Evolutionary conservation across 2,113 vertebrate genomes (phyloP), one percentile per base, ranked within the genome.

Genomic region (Petromus typicus): DNA sequence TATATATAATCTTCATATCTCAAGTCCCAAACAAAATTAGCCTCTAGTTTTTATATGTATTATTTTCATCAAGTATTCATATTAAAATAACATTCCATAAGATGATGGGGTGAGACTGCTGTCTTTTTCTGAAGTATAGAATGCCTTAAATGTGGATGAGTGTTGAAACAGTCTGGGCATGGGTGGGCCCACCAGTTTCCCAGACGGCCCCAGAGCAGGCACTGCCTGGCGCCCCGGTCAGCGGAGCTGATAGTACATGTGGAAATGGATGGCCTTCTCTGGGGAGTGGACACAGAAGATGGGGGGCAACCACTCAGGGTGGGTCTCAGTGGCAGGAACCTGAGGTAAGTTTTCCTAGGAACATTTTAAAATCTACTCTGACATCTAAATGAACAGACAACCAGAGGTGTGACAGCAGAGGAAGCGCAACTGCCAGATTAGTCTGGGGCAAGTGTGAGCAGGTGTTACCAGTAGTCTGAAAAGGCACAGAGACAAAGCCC

Each of bases 1-100:
- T 79, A 90, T 51, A 69, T n/a, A 94, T 20, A 79, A 40, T 78
- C 69, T 94, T 90, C 56, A 80, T 8, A 90, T 54, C 16, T 71
- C 16, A 69, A 40, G 67, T 37, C n/a, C 8, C n/a, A 40, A 40
- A 22, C 67, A 71, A 71, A 71, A 71, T 40, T 71, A 71, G 9
- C 12, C 66, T 37, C n/a, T 71, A 67, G 48, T 51, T 78, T 48
- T 90, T 94, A 32, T 40, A 8, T 32, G 32, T n/a, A 67, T 73
- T 61, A 81, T 63, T 43, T 63, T 89, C 54, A 73, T 13, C 75
- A 80, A 25, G 16, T 71, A 61, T 61, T 93, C 43, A 88, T 63
- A 69, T 37, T 67, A 93, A 69, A 51, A 40, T 64, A 59, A 43
- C 40, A 25, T 51, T 48, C 59, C 51, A 90, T 94, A 25, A 79